A percentile compares a stretch with the other conserved stretches of the same genome.
These are phyloP conservation scores for Sapayoa aenigma DNA, from an alignment of 2,113 vertebrate species.

Conservation along the genomic window DNA sequence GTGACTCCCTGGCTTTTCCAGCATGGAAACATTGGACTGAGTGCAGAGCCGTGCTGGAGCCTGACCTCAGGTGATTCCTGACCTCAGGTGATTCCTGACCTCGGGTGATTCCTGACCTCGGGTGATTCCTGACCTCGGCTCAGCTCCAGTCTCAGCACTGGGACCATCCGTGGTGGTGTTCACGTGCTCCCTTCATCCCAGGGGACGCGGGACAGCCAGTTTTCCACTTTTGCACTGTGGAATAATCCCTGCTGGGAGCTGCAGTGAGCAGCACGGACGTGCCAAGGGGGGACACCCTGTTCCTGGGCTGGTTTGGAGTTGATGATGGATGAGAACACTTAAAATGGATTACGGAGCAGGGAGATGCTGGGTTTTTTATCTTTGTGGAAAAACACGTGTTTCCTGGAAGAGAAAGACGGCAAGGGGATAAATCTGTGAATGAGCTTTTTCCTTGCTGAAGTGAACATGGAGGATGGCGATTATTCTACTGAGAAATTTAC, in stretches of 20 bases:
- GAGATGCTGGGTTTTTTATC: background rate
- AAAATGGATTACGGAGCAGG: background rate
- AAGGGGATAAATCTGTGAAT: fast-evolving
- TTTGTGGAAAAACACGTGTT: background rate
- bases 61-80: background rate
- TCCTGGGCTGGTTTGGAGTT: fast-evolving
- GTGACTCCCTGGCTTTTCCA: background rate
- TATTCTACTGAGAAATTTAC: too few species aligned
- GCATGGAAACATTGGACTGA: background rate
- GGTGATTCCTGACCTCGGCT: background rate
- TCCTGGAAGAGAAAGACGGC: background rate
- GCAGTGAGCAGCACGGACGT: fast-evolving
- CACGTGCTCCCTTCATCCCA: background rate
- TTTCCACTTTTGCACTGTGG: background rate
- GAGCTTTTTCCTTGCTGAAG: too few species aligned
- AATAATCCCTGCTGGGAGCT: background rate
- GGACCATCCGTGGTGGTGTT: background rate
- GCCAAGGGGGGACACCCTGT: fast-evolving
- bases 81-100: background rate
- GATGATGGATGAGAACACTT: background rate
- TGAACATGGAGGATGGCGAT: background rate
- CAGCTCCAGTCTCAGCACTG: background rate
- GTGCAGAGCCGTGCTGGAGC: background rate
- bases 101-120: background rate
- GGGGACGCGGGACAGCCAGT: background rate